These are phyloP conservation scores for Drosophila stalkeri DNA, from an alignment of 2,888 invertebrate species.

Conservation along the genomic window DNA sequence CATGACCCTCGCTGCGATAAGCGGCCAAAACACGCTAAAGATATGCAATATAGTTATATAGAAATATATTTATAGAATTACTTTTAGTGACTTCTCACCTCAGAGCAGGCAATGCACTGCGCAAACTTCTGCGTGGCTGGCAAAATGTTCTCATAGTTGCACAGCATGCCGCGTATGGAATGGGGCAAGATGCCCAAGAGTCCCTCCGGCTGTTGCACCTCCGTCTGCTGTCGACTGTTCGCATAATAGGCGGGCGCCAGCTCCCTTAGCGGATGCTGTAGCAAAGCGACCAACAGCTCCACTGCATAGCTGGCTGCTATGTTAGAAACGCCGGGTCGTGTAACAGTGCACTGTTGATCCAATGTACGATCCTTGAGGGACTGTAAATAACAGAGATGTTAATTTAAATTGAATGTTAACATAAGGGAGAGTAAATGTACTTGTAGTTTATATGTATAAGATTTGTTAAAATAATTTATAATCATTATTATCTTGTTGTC, in stretches of 20 bases:
- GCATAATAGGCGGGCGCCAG: constrained; percentile 89
- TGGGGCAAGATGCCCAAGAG: constrained; percentile 95
- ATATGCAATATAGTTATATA: background rate
- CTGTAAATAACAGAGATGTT: constrained; percentile 86
- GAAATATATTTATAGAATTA: background rate
- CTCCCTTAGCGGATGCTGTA: constrained; percentile 92
- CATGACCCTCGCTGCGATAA: constrained; percentile 87
- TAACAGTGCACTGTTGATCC: constrained; percentile 99
- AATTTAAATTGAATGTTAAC: background rate
- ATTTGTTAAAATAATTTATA: no score
- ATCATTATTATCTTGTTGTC: no score
- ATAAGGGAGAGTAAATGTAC: background rate
- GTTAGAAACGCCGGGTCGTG: constrained; percentile 96
- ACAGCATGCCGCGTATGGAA: constrained; percentile 96
- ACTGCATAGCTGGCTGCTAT: constrained; percentile 96
- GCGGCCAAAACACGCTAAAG: constrained; percentile 85
- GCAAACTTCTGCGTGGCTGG: constrained; percentile 95
- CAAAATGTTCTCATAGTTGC: constrained; percentile 91
- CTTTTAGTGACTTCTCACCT: constrained; percentile 69
- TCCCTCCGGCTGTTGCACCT: constrained; percentile 86
- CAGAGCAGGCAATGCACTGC: constrained; percentile 97
- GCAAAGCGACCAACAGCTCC: constrained; percentile 93
- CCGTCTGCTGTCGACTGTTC: constrained; percentile 54
- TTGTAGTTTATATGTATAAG: no score
- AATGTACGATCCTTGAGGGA: constrained; percentile 95